Base-by-base conservation (phyloP, 2,888 invertebrate species). In the Bhutanitis thaidina region DNA sequence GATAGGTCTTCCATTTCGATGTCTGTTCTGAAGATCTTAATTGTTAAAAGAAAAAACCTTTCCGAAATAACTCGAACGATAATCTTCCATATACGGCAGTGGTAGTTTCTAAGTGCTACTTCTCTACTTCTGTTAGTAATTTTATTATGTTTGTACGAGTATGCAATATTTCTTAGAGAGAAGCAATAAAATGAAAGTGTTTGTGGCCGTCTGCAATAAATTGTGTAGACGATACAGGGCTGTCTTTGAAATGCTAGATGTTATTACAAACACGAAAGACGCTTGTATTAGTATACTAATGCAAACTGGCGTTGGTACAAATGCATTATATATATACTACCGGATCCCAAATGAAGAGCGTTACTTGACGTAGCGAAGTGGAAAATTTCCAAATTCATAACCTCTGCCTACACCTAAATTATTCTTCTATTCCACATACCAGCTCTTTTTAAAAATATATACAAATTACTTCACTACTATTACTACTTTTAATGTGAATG, bases 181-280 rank as follows among this genome's bases (percentile, higher is more conserved):
- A 1, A 12, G 12, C 32, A 32, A 41, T 39, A 39, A 39, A 38
- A 39, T 27, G 12, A 30, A 41, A 30, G 41, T 41, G 41, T 41
- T 30, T 41, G 41, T 30, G 41, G 41, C 30, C 9, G 41, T 14
- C 14, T 27, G 30, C 41, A 41, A 41, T 41, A 41, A 41, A 41
- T 41, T 41, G 9, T 14, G 30, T 10, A 41, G 30, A 41, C 41
- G 41, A 30, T 30, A 32, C 32, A 32, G 7, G 15, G 30, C 41
- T 30, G 41, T 30, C 30, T 14, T 29, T 1, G 16, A 14, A 14
- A 30, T 15, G 41, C 30, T 29, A 9, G 14, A 41, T 29, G 14
- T 39, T 30, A 41, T 41, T 41, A 4, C 12, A 7, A 12, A 5
- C 1, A 32, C 5, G 0, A 32, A 32, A 32, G 32, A 12, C 12